Base-by-base conservation (phyloP, 30 jellyfish, hydroid and myxozoan species). In the Nemopilema nomurai region DNA sequence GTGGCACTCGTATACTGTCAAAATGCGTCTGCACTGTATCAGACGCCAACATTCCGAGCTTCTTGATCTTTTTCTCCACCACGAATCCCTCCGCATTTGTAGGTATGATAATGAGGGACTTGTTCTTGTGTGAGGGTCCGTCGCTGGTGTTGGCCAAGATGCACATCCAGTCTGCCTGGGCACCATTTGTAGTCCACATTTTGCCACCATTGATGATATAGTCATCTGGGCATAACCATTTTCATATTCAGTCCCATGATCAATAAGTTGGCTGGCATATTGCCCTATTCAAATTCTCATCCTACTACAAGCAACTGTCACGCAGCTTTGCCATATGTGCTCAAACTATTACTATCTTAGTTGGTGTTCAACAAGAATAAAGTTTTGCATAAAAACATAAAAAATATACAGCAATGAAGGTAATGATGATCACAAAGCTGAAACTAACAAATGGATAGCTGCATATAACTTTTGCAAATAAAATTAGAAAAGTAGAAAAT, bases 171-270 rank as follows among this genome's bases (percentile, higher is more conserved):
- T 95, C 99, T 21, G 99, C 99, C 80, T 95, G 99, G 18, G 90
- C 97, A 74, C 97, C 99, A 78, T 95, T 95, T 66, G 99, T 95
- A 17, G 99, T 95, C 99, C 99, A 95, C 99, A 95, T 95, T 84
- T 95, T 95, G 4, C 99, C 97, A 22, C 99, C 99, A 90, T 95
- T 95, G 18, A 95, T 95, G 16, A 95, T 87, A 79, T 95, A 95
- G 82, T 95, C 97, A 86, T 89, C 99, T 95, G 74, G 20, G 63
- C 49, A 30, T 41, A n/a, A n/a, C n/a, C n/a, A n/a, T n/a, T n/a
- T n/a, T n/a, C n/a, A n/a, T n/a, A n/a, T n/a, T n/a, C n/a, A n/a
- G n/a, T n/a, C n/a, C n/a, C n/a, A n/a, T n/a, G n/a, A n/a, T n/a
- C n/a, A n/a, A n/a, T 26, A 3, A 23, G 28, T 64, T 21, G 74